Evolutionary conservation across 2,888 invertebrate species (phyloP), one percentile per base, ranked within the genome.

Genomic region (Malthinus flaveolus): DNA sequence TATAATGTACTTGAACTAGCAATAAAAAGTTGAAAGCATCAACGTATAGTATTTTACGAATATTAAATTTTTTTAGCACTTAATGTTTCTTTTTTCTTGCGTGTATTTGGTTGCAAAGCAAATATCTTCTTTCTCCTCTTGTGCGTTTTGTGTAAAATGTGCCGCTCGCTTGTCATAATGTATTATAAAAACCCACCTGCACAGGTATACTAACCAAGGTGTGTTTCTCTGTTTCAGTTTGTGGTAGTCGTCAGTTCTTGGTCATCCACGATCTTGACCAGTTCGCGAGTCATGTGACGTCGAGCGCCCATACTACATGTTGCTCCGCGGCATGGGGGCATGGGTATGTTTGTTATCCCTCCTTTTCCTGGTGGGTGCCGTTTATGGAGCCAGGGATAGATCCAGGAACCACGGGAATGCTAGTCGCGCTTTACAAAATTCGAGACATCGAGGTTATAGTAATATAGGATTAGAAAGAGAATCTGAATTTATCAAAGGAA

Each of bases 401-500:
- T 32, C 46, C 37, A 56, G 44, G 36, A 48, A 44, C 23, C 59
- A 59, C 37, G 56, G 56, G 11, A 62, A 60, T 45, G 33, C 46
- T 13, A 45, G 49, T n/a, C 37, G 42, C 15, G 15, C 45, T 3
- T 37, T 56, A 9, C 59, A 59, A 7, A 55, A 49, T 12, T 7
- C 59, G 6, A 52, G 53, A 35, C 12, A 48, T 13, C 56, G 53
- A 31, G 56, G 60, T 42, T 53, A 49, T 23, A 49, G 54, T 36
- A 44, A 60, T 58, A 23, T 23, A 23, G 59, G 63, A 56, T 35
- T 62, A 46, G 72, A 73, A 42, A 69, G 70, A 62, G 74, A 75
- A 23, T 66, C 68, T 7, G 75, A 75, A 63, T 72, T 74, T 63
- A 74, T 71, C 53, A 77, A 76, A 66, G 76, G 75, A 61, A 77